These are phyloP conservation scores for Atlantisia rogersi DNA, from an alignment of 2,113 vertebrate species.

Conservation along the genomic window DNA sequence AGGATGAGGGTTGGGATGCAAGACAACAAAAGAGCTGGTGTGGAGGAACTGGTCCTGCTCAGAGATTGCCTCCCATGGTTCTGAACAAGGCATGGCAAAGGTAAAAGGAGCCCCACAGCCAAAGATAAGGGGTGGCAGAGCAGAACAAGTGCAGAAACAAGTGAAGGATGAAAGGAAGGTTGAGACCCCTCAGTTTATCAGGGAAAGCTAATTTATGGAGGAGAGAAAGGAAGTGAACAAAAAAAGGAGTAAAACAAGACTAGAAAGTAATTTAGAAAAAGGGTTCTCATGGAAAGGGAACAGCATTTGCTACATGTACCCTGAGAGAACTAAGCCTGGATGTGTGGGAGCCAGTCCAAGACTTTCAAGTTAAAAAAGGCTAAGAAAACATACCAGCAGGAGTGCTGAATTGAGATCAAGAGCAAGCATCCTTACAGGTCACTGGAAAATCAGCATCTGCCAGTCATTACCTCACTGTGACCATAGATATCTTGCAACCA, in stretches of 20 bases:
- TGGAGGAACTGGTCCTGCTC: background rate
- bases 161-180: background rate
- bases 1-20: background rate
- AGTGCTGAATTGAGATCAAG: slow-evolving; percentile 59
- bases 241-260: background rate
- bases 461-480: slow-evolving; percentile 39
- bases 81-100: fast-evolving
- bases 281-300: background rate
- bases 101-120: background rate
- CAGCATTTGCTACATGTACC: background rate
- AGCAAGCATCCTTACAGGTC: slow-evolving; percentile 35
- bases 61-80: background rate
- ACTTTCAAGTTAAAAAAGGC: slow-evolving; percentile 23
- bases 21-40: background rate
- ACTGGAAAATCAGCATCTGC: background rate
- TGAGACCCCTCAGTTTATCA: fast-evolving
- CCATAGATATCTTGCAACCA: background rate
- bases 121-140: background rate
- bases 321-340: background rate
- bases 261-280: slow-evolving; percentile 4
- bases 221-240: background rate
- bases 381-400: slow-evolving; percentile 62
- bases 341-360: slow-evolving; percentile 43
- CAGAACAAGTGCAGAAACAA: background rate
- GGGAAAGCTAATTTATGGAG: background rate